phyloP scores from a whole-genome alignment of 2,888 invertebrate species.

The Acanthacorydalis orientalis region DNA sequence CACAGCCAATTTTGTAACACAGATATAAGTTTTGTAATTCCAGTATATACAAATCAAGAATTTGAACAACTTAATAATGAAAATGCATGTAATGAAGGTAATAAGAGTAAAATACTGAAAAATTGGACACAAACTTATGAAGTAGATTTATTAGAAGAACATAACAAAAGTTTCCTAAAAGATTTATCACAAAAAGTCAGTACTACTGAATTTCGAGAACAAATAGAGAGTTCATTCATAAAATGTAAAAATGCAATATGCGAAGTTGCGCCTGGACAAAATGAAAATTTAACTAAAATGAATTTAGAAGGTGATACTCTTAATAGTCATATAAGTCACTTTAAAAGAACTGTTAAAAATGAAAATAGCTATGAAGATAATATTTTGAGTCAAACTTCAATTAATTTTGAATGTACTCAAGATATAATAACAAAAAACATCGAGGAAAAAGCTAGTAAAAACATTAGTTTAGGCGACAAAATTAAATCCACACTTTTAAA shows the following conservation, averaged over 20 bases:
- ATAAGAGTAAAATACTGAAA: neutral
- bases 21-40: too few relatives aligned
- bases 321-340: neutral
- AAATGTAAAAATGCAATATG: conserved; percentile 34
- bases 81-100: neutral
- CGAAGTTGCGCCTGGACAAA: conserved; percentile 19
- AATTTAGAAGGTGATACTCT: conserved; percentile 11
- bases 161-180: conserved; percentile 7
- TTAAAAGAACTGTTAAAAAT: conserved; percentile 10
- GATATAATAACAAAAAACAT: neutral
- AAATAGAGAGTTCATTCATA: conserved; percentile 28
- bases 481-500: conserved; percentile 19
- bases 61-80: too few relatives aligned
- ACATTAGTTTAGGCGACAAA: conserved; percentile 12
- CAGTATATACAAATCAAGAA: too few relatives aligned
- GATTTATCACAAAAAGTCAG: conserved; percentile 15
- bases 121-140: neutral
- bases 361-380: conserved; percentile 24
- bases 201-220: conserved; percentile 21
- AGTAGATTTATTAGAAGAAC: neutral
- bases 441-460: neutral
- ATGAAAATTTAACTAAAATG: conserved; percentile 15
- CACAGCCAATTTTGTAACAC: too few relatives aligned
- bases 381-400: conserved; percentile 20
- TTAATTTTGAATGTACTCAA: conserved; percentile 3